These are phyloP conservation scores for Drosophila nr. medialis DNA, from an alignment of 2,888 invertebrate genomes.

Conservation along the genomic window DNA sequence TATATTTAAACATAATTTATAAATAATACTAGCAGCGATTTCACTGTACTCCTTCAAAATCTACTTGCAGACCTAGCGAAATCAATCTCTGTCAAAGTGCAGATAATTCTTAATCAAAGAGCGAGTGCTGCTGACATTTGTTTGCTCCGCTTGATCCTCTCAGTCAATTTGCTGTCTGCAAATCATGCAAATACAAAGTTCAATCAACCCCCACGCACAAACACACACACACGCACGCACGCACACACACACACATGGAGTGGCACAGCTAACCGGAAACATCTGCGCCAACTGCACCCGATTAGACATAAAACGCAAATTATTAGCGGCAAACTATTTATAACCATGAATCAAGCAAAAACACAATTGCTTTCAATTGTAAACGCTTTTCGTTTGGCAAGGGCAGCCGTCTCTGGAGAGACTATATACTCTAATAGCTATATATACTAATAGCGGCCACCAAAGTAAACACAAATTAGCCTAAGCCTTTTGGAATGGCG, in stretches of 20 bases:
- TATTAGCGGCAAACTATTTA: slow-evolving; percentile 68
- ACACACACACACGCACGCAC: background rate
- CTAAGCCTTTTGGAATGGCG: slow-evolving; percentile 46
- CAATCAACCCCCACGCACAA: slow-evolving; percentile 57
- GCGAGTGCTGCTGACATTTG: slow-evolving; percentile 29
- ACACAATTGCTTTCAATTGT: slow-evolving; percentile 64
- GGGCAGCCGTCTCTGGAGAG: slow-evolving; percentile 29
- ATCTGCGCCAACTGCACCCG: slow-evolving; percentile 64
- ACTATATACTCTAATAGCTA: background rate
- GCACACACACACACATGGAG: background rate
- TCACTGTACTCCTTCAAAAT: background rate
- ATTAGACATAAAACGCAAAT: slow-evolving; percentile 72
- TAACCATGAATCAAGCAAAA: slow-evolving; percentile 64
- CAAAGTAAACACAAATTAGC: slow-evolving; percentile 61
- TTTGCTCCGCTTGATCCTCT: slow-evolving; percentile 51
- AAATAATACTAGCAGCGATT: background rate
- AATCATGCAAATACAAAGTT: slow-evolving; percentile 50
- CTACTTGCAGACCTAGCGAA: background rate
- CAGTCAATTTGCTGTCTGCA: slow-evolving; percentile 39
- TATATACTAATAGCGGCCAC: slow-evolving; percentile 2
- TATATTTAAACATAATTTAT: background rate
- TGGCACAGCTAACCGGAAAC: slow-evolving; percentile 67
- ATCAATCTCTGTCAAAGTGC: slow-evolving; percentile 4
- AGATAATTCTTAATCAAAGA: slow-evolving; percentile 18
- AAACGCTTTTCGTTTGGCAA: slow-evolving; percentile 41